These are phyloP conservation scores for Sebastes hopkinsi DNA, from an alignment of 2,797 vertebrate species.

Conservation along the genomic window DNA sequence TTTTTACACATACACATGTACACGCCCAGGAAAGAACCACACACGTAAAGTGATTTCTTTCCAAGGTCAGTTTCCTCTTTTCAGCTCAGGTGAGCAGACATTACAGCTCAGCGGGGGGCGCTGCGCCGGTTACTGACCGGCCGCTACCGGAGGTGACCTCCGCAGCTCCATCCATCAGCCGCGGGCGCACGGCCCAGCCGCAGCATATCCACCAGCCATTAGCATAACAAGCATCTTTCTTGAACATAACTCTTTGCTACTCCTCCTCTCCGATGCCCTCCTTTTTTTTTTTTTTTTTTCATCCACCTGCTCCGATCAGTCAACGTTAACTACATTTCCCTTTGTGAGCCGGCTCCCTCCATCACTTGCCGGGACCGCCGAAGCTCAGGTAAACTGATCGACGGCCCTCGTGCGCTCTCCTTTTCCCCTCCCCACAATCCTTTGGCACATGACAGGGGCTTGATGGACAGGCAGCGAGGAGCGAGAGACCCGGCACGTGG, in stretches of 20 bases:
- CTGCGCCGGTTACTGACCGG: slow-evolving; percentile 27
- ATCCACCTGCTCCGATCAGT: slow-evolving; percentile 68
- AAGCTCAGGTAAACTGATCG: slow-evolving; percentile 77
- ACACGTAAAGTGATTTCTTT: slow-evolving; percentile 18
- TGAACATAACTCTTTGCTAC: slow-evolving; percentile 61
- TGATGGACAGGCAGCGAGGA: slow-evolving; percentile 72
- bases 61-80: slow-evolving; percentile 50
- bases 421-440: slow-evolving; percentile 50
- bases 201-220: slow-evolving; percentile 57
- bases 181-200: slow-evolving; percentile 7
- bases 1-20: slow-evolving; percentile 38
- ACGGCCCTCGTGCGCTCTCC: slow-evolving; percentile 38
- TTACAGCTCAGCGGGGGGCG: slow-evolving; percentile 47
- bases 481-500: slow-evolving; percentile 52
- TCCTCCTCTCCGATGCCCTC: slow-evolving; percentile 36
- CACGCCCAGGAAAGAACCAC: neutral
- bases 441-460: slow-evolving; percentile 57
- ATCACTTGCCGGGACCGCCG: slow-evolving; percentile 59
- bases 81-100: slow-evolving; percentile 47
- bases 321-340: slow-evolving; percentile 77
- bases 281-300: slow-evolving; percentile 14
- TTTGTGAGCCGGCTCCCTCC: slow-evolving; percentile 64
- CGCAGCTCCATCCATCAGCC: slow-evolving; percentile 58
- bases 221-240: slow-evolving; percentile 72
- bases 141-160: slow-evolving; percentile 64